Evolutionary conservation across 1,140 invertebrate species (phyloP).

Genomic region (Caenorhabditis tropicalis): DNA sequence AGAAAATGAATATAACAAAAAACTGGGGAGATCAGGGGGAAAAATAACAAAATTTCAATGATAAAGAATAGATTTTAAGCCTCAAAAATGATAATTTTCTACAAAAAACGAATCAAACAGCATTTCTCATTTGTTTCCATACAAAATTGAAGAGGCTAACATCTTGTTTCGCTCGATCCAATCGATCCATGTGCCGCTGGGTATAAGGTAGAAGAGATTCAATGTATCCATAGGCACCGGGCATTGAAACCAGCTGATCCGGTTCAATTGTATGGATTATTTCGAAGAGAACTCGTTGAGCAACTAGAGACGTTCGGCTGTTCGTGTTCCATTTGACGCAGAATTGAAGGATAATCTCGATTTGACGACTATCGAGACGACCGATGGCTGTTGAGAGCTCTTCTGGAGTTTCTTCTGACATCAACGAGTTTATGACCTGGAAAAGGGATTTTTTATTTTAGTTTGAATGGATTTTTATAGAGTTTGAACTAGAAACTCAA

Average conservation of each 20-base stretch:
- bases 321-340: slow-evolving; percentile 71
- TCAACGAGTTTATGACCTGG: slow-evolving; percentile 42
- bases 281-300: slow-evolving; percentile 61
- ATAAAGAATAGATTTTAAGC: too few relatives aligned
- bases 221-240: slow-evolving; percentile 60
- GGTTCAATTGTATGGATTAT: slow-evolving; percentile 60
- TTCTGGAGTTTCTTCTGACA: slow-evolving; percentile 9
- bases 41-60: neutral
- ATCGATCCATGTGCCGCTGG: slow-evolving; percentile 66
- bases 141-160: slow-evolving; percentile 59
- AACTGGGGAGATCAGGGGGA: neutral
- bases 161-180: slow-evolving; percentile 57
- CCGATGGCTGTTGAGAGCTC: slow-evolving; percentile 55
- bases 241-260: slow-evolving; percentile 61
- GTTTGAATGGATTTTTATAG: neutral
- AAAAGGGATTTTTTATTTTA: neutral
- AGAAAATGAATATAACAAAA: neutral
- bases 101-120: slow-evolving; percentile 9
- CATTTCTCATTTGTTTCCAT: slow-evolving; percentile 49
- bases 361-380: slow-evolving; percentile 57
- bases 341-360: slow-evolving; percentile 63
- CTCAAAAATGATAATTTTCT: too few relatives aligned
- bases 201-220: slow-evolving; percentile 67
- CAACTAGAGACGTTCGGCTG: slow-evolving; percentile 60
- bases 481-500: too few relatives aligned